Base-by-base conservation (phyloP, 2,888 invertebrate genomes). In the Luperina testacea region DNA sequence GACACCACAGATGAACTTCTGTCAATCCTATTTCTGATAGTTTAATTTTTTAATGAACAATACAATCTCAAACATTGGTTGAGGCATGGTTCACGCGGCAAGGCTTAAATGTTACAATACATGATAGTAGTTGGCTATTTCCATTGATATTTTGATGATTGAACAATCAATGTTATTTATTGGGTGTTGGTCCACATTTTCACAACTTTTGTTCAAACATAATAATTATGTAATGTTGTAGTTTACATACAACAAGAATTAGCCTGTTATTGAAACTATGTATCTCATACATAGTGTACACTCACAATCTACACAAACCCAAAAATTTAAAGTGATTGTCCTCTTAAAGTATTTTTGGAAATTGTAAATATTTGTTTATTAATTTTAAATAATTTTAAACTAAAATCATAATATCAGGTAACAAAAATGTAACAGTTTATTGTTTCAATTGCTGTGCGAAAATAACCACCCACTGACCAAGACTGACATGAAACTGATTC, bases 371-470 rank as follows among this genome's bases (percentile, higher is more conserved):
- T 61, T 27, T 15, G 17, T 32, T 63, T 63, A 17, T 1, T 32
- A 1, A 24, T 61, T 32, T 17, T 32, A 27, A 17, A 32, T 63
- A 15, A 63, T 32, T 32, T 32, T 17, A 63, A 20, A 63, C 17
- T 20, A 63, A 63, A 63, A 8, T 63, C 27, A 27, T 61, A 61
- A 61, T 15, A 27, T 27, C 27, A n/a, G n/a, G 57, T 24, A 24
- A 57, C n/a, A 32, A 27, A 32, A 27, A 5, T 61, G n/a, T 61
- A 61, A 27, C 63, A 45, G 71, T 45, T 70, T 17, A 32, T 17
- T 2, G n/a, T 59, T 59, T 59, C 32, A 45, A 32, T 72, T 48
- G 75, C 75, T 48, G 48, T 48, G 75, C 75, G 75, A 64, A 27
- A 27, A 32, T 61, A 61, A 27, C 27, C 27, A 6, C 4, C n/a